Base-by-base conservation (phyloP, 1,140 invertebrate species). In the Halictus rubicundus region DNA sequence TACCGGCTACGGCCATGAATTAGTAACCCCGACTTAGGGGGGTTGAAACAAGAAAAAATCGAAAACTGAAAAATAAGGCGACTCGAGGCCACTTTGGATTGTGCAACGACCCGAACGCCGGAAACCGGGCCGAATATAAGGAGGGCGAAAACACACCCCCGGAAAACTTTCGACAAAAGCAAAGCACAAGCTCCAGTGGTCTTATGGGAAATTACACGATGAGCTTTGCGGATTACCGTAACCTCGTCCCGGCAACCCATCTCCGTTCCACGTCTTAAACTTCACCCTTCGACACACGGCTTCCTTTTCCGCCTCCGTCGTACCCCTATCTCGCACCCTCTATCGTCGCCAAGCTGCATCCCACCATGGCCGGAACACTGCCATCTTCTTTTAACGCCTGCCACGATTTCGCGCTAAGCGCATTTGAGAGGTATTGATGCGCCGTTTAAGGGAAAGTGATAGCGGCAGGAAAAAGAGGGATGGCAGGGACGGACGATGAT, bases 181-280 rank as follows among this genome's bases (percentile, higher is more conserved):
- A 42, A 78, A 70, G 68, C 69, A 82, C 75, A 71, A 83, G 84
- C 25, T 32, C 39, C 16, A 49, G 21, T 16, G 73, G 89, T 88
- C 89, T 90, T 90, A 85, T 89, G 89, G 88, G 89, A 90, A 90
- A 90, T 90, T 90, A 90, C 84, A 85, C 81, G 87, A 89, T 85
- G 87, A 89, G 86, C 87, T 88, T 77, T 86, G 69, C 61, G 82
- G 83, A 87, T 87, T 88, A 86, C 82, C 46, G 63, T 80, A 81
- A 83, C 83, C 82, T 84, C 80, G 65, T 76, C 54, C 60, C 21
- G 39, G 74, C 49, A 69, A 69, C 74, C 74, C 37, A 32, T 68
- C 54, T 42, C 60, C 60, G 61, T 61, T 54, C 52, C 32, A 27
- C 49, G 69, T 63, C 32, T 64, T 46, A 39, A 39, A 42, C 59